These are phyloP conservation scores for Trypoxylon attenuatum DNA, from an alignment of 2,888 invertebrate species.

Conservation along the genomic window DNA sequence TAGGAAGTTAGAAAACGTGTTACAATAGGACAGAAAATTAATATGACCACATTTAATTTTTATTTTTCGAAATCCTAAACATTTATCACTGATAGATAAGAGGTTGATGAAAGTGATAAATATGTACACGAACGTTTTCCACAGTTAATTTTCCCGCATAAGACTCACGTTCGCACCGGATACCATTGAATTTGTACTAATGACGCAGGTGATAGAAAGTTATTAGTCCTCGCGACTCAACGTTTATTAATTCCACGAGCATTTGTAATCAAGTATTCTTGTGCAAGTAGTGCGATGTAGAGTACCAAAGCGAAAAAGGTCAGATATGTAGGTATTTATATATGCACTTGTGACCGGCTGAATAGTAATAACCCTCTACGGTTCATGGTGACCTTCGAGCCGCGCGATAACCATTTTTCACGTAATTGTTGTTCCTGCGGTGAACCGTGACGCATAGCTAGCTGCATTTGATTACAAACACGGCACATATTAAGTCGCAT, in stretches of 20 bases:
- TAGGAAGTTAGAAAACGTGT: no score
- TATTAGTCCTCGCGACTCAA: no score
- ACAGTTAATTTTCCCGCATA: no score
- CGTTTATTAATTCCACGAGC: neutral
- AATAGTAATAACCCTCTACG: constrained; percentile 23
- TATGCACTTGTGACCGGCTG: constrained; percentile 24
- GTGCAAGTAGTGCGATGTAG: fast-evolving
- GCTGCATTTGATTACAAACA: constrained; percentile 6
- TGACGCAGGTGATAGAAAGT: no score
- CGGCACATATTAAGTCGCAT: constrained; percentile 9
- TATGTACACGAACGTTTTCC: no score
- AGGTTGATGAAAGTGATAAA: no score
- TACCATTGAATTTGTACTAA: no score
- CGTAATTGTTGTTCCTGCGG: constrained; percentile 32
- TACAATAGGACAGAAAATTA: no score
- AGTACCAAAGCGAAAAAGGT: constrained; percentile 30
- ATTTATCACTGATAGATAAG: no score
- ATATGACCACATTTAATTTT: no score
- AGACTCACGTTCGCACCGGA: no score
- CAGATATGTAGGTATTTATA: constrained; percentile 2
- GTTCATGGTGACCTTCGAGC: constrained; percentile 39
- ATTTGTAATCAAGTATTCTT: neutral
- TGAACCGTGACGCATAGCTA: constrained; percentile 43
- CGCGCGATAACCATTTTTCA: constrained; percentile 35
- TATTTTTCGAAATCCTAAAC: no score